Percentiles rank a stretch among this genome's conserved stretches.
phyloP scores from a whole-genome alignment of 37 sponge, comb jelly and placozoan species.

The Corticium candelabrum region DNA sequence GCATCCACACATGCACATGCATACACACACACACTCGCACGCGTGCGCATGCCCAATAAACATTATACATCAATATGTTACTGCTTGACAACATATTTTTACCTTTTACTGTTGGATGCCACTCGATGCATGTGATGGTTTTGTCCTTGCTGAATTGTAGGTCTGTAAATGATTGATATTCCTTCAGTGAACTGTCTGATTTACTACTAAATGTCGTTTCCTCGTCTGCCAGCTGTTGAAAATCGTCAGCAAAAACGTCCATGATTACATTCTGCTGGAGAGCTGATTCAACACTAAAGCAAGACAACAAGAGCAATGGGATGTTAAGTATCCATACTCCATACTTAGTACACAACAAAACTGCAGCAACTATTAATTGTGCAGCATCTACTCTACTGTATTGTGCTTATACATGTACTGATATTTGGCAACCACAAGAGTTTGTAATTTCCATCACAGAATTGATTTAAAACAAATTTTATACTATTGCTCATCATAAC shows the following conservation, averaged over 20 bases:
- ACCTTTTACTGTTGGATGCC: conserved; percentile 97
- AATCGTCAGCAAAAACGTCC: conserved; percentile 83
- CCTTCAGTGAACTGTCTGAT: conserved; percentile 78
- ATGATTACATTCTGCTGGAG: conserved; percentile 93
- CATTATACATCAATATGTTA: not conserved
- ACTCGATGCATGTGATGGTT: conserved; percentile 80
- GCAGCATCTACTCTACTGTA: too few relatives aligned
- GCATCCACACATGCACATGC: too few relatives aligned
- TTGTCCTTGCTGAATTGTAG: conserved; percentile 91
- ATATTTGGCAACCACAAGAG: too few relatives aligned
- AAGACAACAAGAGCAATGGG: not conserved
- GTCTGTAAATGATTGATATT: conserved; percentile 98
- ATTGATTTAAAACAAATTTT: too few relatives aligned
- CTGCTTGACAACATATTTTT: not conserved
- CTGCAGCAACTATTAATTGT: too few relatives aligned
- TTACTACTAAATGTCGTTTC: conserved; percentile 75
- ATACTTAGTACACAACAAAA: too few relatives aligned
- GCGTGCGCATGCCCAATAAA: not conserved
- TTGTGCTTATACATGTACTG: too few relatives aligned
- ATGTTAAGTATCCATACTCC: conserved; percentile 18
- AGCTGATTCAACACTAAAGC: conserved; percentile 51
- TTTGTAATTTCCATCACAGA: too few relatives aligned
- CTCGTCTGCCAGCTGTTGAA: conserved; percentile 47
- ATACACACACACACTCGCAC: not conserved
- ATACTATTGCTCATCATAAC: too few relatives aligned